Evolutionary conservation across 2,797 vertebrate genomes (phyloP).

Genomic region (Diceros bicornis): DNA sequence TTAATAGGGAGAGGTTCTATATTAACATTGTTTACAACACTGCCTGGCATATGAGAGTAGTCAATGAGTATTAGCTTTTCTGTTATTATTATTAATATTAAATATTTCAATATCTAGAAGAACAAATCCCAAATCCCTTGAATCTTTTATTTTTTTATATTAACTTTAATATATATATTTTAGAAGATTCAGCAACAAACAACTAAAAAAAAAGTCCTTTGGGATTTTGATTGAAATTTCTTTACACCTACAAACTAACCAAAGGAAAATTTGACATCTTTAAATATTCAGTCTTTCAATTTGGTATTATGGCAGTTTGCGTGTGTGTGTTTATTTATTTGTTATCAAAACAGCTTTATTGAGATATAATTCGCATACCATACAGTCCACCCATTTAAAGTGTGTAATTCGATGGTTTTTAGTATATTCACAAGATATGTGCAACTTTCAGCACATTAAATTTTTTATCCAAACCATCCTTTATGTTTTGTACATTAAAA

Average conservation of each 20-base stretch:
- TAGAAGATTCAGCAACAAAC: neutral
- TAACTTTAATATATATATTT: neutral
- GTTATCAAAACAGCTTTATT: neutral
- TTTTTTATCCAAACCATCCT: slow-evolving; percentile 19
- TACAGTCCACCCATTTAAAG: neutral
- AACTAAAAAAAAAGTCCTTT: neutral
- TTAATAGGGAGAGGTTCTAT: neutral
- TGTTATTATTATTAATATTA: slow-evolving; percentile 29
- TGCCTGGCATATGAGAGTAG: neutral
- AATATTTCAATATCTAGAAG: neutral
- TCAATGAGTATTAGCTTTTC: slow-evolving; percentile 5
- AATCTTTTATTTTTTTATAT: neutral
- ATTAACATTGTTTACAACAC: neutral
- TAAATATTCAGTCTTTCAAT: slow-evolving; percentile 8
- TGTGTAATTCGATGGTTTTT: neutral
- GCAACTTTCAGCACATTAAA: neutral
- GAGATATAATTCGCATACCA: neutral
- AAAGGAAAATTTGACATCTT: neutral
- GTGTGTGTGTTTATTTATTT: neutral
- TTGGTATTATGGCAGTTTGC: slow-evolving; percentile 1
- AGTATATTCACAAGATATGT: neutral
- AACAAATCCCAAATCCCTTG: neutral
- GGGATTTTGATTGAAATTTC: neutral
- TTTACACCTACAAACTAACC: neutral
- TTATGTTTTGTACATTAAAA: neutral